Evolutionary conservation across 35 echinoderm and acorn worm species (phyloP).

Genomic region (Acanthaster planci): DNA sequence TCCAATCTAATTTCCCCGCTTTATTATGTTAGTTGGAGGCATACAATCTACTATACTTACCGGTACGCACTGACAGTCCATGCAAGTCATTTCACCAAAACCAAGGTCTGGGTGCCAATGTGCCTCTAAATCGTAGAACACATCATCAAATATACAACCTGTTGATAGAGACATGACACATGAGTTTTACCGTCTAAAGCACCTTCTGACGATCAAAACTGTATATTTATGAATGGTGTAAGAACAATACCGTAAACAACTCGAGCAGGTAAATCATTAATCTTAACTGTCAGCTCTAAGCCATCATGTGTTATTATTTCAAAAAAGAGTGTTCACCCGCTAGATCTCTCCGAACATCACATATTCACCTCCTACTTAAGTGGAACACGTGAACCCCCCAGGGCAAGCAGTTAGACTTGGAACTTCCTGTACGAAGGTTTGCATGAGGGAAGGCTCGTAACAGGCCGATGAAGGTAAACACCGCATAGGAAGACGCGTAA

Average conservation of each 20-base stretch:
- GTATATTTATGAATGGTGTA: background rate
- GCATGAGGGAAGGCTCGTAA: background rate
- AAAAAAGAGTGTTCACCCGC: background rate
- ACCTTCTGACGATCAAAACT: background rate
- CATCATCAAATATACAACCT: constrained; percentile 21
- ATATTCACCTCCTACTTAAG: constrained; percentile 4
- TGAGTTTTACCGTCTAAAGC: background rate
- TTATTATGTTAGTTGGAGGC: no score
- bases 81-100: constrained; percentile 22
- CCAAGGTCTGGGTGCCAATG: constrained; percentile 11
- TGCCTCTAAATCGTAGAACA: background rate
- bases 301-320: background rate
- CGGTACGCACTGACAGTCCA: constrained; percentile 10
- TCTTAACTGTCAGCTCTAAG: constrained; percentile 5
- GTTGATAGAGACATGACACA: constrained; percentile 8
- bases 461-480: constrained; percentile 19
- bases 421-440: constrained; percentile 6
- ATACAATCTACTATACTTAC: no score
- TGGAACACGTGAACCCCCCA: constrained; percentile 13
- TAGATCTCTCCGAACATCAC: background rate
- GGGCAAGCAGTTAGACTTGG: background rate
- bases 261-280: background rate
- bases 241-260: constrained; percentile 7
- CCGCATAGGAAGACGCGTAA: constrained; percentile 12
- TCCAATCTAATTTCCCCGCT: no score